A percentile compares a stretch with the other conserved stretches of the same genome.
These are phyloP conservation scores for Heteromyza rotundicornis DNA, from an alignment of 2,888 invertebrate species.

Conservation along the genomic window DNA sequence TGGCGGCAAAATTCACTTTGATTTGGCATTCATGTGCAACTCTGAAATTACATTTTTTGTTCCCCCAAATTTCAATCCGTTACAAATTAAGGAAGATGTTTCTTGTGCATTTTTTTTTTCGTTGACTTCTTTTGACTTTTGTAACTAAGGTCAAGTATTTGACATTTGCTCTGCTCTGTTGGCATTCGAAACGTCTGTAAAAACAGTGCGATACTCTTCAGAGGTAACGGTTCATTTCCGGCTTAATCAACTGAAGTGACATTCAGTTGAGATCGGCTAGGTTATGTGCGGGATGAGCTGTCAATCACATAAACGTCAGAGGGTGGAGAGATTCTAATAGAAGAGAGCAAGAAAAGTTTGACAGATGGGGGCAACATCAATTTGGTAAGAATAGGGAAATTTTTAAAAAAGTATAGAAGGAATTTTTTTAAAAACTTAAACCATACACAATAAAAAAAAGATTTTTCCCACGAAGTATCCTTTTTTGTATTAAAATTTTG, in stretches of 20 bases:
- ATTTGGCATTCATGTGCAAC: neutral
- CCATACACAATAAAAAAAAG: too few species aligned
- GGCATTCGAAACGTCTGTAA: neutral
- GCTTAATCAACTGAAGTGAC: constrained; percentile 39
- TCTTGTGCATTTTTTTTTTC: neutral
- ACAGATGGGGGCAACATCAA: too few species aligned
- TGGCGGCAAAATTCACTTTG: neutral
- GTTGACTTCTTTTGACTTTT: too few species aligned
- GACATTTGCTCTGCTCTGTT: neutral
- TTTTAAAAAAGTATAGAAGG: too few species aligned
- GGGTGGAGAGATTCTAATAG: neutral
- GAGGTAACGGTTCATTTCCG: constrained; percentile 39
- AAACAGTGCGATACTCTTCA: neutral
- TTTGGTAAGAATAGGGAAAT: too few species aligned
- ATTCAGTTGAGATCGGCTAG: neutral
- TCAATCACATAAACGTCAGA: neutral
- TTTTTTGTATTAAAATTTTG: too few species aligned
- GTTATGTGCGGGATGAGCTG: neutral
- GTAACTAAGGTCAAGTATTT: neutral
- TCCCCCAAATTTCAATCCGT: neutral
- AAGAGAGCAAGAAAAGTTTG: neutral
- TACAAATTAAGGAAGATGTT: neutral
- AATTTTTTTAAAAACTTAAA: too few species aligned
- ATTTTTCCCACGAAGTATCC: too few species aligned
- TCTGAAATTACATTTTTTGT: neutral